Base-by-base conservation (phyloP, 2,113 vertebrate genomes). In the Pao palembangensis region DNA sequence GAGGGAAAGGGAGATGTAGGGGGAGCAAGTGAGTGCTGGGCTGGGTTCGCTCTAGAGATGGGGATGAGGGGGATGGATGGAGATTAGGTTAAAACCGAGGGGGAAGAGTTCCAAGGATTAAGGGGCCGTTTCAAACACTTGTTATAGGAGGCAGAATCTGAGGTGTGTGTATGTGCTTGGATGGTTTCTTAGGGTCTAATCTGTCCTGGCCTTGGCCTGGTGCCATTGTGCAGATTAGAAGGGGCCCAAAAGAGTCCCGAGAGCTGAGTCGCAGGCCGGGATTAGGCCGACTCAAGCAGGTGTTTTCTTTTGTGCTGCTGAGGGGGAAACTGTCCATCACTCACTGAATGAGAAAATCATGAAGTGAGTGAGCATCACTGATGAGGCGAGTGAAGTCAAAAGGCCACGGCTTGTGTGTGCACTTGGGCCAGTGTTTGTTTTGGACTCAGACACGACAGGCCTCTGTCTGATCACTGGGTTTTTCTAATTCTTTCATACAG, bases 211-310 rank as follows among this genome's bases (percentile, higher is more conserved):
- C 78, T 87, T 86, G 85, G 85, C 83, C 79, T 5, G 13, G 60
- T 79, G 84, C 85, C 77, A 75, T 70, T 54, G 62, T 53, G 67
- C 5, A 41, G 81, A 82, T 88, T 88, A 85, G 58, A 55, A 15
- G 1, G 64, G 78, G 55, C 61, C 74, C 75, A 71, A 21, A 18
- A 59, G 62, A 72, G 62, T 62, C 56, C 41, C 20, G 46, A n/a
- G 44, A n/a, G 44, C 15, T 16, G 44, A n/a, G 44, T 3, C 44
- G 44, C 44, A 47, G 44, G 64, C 66, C 18, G 51, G 83, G 87
- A 90, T 88, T 90, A 90, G 62, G 63, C 50, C 68, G 62, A 71
- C 76, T 78, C 76, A 73, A 83, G 84, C 85, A 88, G 85, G 84
- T 90, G 87, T 86, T 83, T 85, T 78, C 83, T 73, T 83, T 87